Conservation (phyloP, 1,140 invertebrate species). For the Magallana angulata region DNA sequence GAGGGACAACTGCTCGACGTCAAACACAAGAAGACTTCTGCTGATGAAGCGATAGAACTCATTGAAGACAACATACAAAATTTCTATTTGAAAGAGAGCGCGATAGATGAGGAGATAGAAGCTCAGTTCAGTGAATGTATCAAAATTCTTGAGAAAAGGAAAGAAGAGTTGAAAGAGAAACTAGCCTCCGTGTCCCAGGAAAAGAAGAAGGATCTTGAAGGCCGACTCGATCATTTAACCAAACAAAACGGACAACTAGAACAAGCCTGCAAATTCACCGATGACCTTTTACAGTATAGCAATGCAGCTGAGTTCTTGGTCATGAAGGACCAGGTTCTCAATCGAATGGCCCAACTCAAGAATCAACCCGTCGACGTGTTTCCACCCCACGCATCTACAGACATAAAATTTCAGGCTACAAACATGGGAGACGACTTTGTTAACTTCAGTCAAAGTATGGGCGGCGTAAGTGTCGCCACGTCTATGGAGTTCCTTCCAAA, state of each 20-base stretch:
- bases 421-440: slow-evolving; percentile 38
- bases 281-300: slow-evolving; percentile 51
- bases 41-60: slow-evolving; percentile 37
- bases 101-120: slow-evolving; percentile 47
- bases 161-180: slow-evolving; percentile 40
- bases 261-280: slow-evolving; percentile 53
- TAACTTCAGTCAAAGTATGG: slow-evolving; percentile 44
- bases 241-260: slow-evolving; percentile 39
- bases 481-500: slow-evolving; percentile 44
- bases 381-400: slow-evolving; percentile 37
- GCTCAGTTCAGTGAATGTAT: slow-evolving; percentile 29
- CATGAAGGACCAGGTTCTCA: slow-evolving; percentile 48
- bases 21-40: slow-evolving; percentile 34
- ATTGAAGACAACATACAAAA: slow-evolving; percentile 47
- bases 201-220: slow-evolving; percentile 46
- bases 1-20: slow-evolving; percentile 47
- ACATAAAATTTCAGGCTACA: slow-evolving; percentile 41
- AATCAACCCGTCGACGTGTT: slow-evolving; percentile 24
- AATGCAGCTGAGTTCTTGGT: slow-evolving; percentile 52
- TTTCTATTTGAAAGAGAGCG: slow-evolving; percentile 45
- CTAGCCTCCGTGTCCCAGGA: slow-evolving; percentile 35
- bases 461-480: slow-evolving; percentile 43
- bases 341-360: slow-evolving; percentile 29
- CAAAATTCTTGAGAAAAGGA: slow-evolving; percentile 41
- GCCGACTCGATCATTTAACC: slow-evolving; percentile 9